Evolutionary conservation across 2,888 invertebrate species (phyloP), one percentile per base, ranked within the genome.

Genomic region (Cerceris rybyensis): DNA sequence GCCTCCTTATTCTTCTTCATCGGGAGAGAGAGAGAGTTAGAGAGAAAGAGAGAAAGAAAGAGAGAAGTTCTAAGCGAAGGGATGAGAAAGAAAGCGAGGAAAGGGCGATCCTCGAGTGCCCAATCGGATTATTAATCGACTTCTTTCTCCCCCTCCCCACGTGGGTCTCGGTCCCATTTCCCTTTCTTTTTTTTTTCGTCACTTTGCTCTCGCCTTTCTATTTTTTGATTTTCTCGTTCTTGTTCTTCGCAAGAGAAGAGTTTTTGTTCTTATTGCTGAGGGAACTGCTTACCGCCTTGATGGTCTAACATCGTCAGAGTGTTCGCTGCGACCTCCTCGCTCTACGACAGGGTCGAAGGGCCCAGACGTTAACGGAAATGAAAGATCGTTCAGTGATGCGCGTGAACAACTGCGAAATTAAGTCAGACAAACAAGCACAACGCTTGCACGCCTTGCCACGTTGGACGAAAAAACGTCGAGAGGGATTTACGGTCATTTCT

Each of bases 291-390:
- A 98, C 98, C 97, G 96, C 98, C 97, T 96, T 98, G 98, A 94
- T 96, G 96, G 94, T 96, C 95, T 94, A 98, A 95, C 95, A 96
- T 96, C 94, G 96, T 96, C 94, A 97, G 94, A 93, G 98, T 98
- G 94, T 96, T 96, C 94, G 96, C 96, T 93, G 97, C 98, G 93
- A 96, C 95, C 93, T 98, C 98, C 95, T 97, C 96, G 95, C 97
- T 97, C 98, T 98, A 96, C 94, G 95, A 89, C 93, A 94, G 93
- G 86, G 82, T 86, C 86, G 77, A 89, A 88, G 85, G 88, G 84
- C 84, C 87, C 88, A 85, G 80, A 84, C 78, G 84, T 84, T 86
- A 84, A 84, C 86, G 86, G 87, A 89, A 89, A 89, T 83, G 89
- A 89, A 89, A 89, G 87, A 88, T 89, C 86, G 87, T 88, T 88